Conservation (phyloP, 2,797 vertebrate genomes). For the Prionace glauca region DNA sequence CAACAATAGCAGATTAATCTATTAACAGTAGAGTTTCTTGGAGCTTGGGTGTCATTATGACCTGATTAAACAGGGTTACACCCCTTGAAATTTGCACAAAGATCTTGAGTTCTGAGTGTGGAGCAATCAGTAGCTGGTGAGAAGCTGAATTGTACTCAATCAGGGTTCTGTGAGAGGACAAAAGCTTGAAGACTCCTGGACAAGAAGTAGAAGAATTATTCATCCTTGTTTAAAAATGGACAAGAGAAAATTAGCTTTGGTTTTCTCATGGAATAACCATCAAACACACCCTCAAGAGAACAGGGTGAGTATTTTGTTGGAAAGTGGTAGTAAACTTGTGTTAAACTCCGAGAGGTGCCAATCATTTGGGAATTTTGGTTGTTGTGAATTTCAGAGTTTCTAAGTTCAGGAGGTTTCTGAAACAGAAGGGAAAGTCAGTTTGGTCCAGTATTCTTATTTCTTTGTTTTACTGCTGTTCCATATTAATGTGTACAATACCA, state of each 20-base stretch:
- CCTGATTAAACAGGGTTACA: background rate
- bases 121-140: background rate
- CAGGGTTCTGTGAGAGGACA: background rate
- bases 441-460: too few relatives aligned
- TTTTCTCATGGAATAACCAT: background rate
- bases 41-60: background rate
- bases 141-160: background rate
- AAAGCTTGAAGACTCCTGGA: background rate
- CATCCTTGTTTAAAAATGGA: background rate
- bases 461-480: too few relatives aligned
- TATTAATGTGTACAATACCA: too few relatives aligned
- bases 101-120: background rate
- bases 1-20: background rate
- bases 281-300: background rate
- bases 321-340: background rate
- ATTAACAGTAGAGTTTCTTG: background rate
- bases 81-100: background rate
- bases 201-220: background rate
- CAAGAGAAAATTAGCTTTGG: background rate
- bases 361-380: background rate
- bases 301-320: background rate
- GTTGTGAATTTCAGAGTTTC: background rate
- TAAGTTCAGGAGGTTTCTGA: too few relatives aligned
- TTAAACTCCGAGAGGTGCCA: background rate
- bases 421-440: too few relatives aligned